phyloP scores from a whole-genome alignment of 2,888 invertebrate genomes.

The Cartodere bifasciata region DNA sequence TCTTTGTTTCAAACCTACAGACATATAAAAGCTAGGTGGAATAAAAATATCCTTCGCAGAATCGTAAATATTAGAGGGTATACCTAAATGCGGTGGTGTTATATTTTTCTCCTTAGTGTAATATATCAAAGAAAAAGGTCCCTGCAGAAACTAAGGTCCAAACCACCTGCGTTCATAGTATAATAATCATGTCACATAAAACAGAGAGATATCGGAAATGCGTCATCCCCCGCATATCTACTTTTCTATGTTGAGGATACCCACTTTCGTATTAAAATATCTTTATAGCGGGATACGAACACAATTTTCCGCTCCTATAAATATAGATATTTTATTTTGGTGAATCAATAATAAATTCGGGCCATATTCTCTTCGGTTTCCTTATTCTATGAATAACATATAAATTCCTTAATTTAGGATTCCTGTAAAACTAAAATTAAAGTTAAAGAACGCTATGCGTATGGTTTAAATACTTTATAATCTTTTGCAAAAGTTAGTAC shows the following conservation, averaged over 20 bases:
- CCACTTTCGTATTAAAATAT: slow-evolving; percentile 22
- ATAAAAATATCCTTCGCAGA: not conserved
- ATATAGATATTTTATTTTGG: too few species aligned
- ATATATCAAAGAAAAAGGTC: slow-evolving; percentile 25
- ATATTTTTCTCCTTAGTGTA: slow-evolving; percentile 10
- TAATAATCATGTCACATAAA: slow-evolving; percentile 36
- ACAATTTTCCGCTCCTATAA: too few species aligned
- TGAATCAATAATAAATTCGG: too few species aligned
- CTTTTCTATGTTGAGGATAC: slow-evolving; percentile 18
- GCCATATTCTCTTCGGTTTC: too few species aligned
- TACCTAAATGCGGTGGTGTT: slow-evolving; percentile 1
- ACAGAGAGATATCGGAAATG: slow-evolving; percentile 31
- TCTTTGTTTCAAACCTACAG: not conserved
- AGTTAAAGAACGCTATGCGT: too few species aligned
- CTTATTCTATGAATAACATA: too few species aligned
- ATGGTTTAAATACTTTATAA: too few species aligned
- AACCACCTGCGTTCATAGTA: slow-evolving; percentile 33
- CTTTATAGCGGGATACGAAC: too few species aligned
- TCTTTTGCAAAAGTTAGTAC: too few species aligned
- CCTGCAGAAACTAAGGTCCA: slow-evolving; percentile 26
- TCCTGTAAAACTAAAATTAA: too few species aligned
- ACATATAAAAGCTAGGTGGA: not conserved
- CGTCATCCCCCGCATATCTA: slow-evolving; percentile 22
- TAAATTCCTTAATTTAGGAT: too few species aligned
- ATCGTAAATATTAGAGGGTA: not conserved